phyloP scores from a whole-genome alignment of 1,140 invertebrate genomes.

The Drosophila ficusphila region DNA sequence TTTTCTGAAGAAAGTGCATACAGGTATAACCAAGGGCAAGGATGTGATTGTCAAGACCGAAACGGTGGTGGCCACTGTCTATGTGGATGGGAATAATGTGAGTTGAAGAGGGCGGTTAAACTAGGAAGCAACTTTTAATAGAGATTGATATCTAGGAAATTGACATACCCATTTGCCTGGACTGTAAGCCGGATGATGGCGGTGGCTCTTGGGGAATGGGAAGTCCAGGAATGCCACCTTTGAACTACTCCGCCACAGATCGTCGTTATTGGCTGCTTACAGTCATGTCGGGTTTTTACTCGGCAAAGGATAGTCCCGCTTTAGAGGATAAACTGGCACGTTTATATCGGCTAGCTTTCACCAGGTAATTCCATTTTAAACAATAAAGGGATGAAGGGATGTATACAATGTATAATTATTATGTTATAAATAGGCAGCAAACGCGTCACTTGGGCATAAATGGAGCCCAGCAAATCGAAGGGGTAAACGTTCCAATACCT shows the following conservation, averaged over 20 bases:
- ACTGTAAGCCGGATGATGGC: slow-evolving; percentile 73
- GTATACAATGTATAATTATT: background rate
- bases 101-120: slow-evolving; percentile 14
- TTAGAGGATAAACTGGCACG: slow-evolving; percentile 87
- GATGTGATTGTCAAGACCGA: slow-evolving; percentile 83
- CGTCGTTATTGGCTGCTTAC: slow-evolving; percentile 92
- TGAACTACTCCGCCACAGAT: slow-evolving; percentile 84
- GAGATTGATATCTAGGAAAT: slow-evolving; percentile 62
- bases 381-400: too few relatives aligned
- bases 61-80: slow-evolving; percentile 88
- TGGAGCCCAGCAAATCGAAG: slow-evolving; percentile 76
- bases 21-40: slow-evolving; percentile 79
- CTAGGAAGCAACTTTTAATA: background rate
- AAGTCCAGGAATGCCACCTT: slow-evolving; percentile 54
- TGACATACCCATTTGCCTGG: slow-evolving; percentile 81
- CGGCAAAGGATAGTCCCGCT: slow-evolving; percentile 80
- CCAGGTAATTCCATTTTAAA: too few relatives aligned
- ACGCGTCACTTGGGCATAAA: slow-evolving; percentile 88
- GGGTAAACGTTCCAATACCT: slow-evolving; percentile 53
- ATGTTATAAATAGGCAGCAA: slow-evolving; percentile 86
- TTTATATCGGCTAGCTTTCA: slow-evolving; percentile 88
- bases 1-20: slow-evolving; percentile 79
- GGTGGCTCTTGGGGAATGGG: slow-evolving; percentile 68
- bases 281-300: slow-evolving; percentile 87
- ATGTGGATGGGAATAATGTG: slow-evolving; percentile 84